Base-by-base conservation (phyloP, 2,888 invertebrate species). In the Lydus trimaculatus region DNA sequence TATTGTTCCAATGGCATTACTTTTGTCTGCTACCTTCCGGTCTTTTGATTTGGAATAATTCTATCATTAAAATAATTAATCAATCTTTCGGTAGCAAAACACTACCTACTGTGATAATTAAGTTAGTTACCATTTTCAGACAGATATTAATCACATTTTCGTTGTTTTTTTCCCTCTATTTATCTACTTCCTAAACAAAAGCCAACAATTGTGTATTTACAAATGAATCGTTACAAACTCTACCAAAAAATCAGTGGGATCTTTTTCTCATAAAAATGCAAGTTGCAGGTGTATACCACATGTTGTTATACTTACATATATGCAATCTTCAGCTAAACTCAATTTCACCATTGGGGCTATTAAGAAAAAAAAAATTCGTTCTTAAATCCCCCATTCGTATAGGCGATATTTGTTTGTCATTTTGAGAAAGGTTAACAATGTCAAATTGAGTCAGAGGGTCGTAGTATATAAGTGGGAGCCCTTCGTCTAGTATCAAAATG, bases 361-460 rank as follows among this genome's bases (percentile, higher is more conserved):
- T 80, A 80, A 75, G 73, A 61, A 63, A 58, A 31, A n/a, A 48
- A 72, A 72, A 68, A 58, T 69, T 48, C 65, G 61, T 64, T 73
- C 71, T 70, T 77, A 73, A 60, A 68, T 61, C 43, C 60, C 31
- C 64, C 36, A 31, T 67, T 66, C 66, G 60, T 79, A 78, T 68
- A 72, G 77, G 56, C 72, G 70, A 75, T 67, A 73, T 68, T 76
- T 75, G 75, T 48, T 56, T 52, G 23, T 52, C 2, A 66, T 62
- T n/a, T 70, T 70, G 70, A 70, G 71, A 61, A 71, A 81, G 80
- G 81, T 82, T 82, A 82, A 82, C 82, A 79, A 76, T 78, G 77
- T 75, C 79, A 81, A 82, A 83, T 81, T 80, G 81, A 81, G 79
- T 79, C 74, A 73, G 73, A 78, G 79, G 80, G 81, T 76, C 73